Base-by-base conservation (phyloP, 2,797 vertebrate genomes). In the Pipistrellus nathusii region DNA sequence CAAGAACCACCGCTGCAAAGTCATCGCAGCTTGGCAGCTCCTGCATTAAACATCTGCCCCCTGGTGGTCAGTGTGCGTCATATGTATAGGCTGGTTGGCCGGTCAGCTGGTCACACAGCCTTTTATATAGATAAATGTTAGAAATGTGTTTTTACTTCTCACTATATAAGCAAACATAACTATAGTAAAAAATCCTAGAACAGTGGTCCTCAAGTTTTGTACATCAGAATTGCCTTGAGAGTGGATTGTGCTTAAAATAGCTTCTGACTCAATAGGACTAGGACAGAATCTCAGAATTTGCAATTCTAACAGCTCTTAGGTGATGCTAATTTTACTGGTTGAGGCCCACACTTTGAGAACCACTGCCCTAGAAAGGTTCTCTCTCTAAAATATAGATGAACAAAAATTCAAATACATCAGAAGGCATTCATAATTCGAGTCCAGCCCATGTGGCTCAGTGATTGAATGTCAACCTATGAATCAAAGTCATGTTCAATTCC, bases 71-170 rank as follows among this genome's bases (percentile, higher is more conserved):
- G 57, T 59, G 57, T 59, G 23, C 23, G 11, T 59, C 57, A 59
- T 59, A 27, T 5, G 2, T 59, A 25, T 10, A 59, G 57, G 23
- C 57, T 25, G 23, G 57, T 59, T 23, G 11, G 57, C 23, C 23
- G 1, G 55, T 57, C 23, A 7, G 51, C 51, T 53, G 51, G 18
- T 53, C 51, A 53, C 18, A 57, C 55, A 57, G 55, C 57, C 23
- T 57, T 25, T 57, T 25, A 57, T 57, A 57, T 25, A 25, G 23
- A 57, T 25, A 57, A 1, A 73, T n/a, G 3, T 51, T 35, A 81
- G 38, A 81, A 92, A 93, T 87, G n/a, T 69, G 59, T 73, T 76
- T 86, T 86, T 30, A 69, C 35, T 81, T 51, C 20, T 73, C 44
- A 46, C 75, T 82, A 9, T 18, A 8, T 44, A 69, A 68, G 15